Base-by-base conservation (phyloP, 2,797 vertebrate species). In the Enteromius trimaculatus region DNA sequence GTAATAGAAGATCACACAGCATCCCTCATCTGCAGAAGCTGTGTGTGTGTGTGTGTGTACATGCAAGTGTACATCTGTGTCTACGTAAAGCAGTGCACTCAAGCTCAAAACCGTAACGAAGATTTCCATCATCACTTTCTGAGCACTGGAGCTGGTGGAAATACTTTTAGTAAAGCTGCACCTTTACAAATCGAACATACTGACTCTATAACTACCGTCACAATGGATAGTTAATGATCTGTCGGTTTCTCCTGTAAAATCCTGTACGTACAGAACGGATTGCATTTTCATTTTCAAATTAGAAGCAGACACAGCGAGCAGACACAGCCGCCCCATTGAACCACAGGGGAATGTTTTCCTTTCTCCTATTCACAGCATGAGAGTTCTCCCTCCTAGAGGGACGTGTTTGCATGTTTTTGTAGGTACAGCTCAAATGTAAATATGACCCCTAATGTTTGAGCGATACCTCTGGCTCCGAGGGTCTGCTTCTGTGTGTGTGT, bases 381-480 rank as follows among this genome's bases (percentile, higher is more conserved):
- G 87, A 82, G 72, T 81, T 87, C 85, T 81, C 87, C 81, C 44
- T 76, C 85, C 90, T 89, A 74, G 81, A 55, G 78, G 87, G 89
- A 80, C 88, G 87, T 86, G 88, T 89, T 90, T 93, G 92, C 90
- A 87, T 92, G 87, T 88, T 93, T 89, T 89, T 91, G 80, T 89
- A 86, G 91, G 87, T 90, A 91, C 90, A 90, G 86, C 86, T 82
- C 87, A 89, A 83, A 1, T 85, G 85, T 90, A 92, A 92, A 89
- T 84, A 90, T 49, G 39, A 88, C 83, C 87, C 85, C 86, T 82
- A 75, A 84, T 87, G 89, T 81, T 85, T 77, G 68, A 64, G 87
- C 87, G 66, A 88, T 86, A 68, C 88, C 92, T 89, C 85, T 31
- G 5, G 80, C 88, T 93, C 89, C 81, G 80, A 10, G 80, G 44